Conservation (phyloP, 2,797 vertebrate genomes). For the Schizopygopsis malacanthus region DNA sequence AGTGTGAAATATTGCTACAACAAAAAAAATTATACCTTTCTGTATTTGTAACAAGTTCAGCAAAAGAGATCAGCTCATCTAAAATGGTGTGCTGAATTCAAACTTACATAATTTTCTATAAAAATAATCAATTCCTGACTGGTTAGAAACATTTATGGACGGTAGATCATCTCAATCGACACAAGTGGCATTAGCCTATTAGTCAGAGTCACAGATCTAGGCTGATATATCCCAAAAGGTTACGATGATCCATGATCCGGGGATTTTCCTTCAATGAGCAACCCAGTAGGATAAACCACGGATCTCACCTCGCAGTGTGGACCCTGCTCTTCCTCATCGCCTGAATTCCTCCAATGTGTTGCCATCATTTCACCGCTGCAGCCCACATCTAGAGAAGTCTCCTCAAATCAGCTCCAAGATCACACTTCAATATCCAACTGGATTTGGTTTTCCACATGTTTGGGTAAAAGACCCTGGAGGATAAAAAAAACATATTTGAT, state of each 20-base stretch:
- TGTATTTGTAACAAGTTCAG: no score
- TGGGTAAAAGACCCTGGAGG: slow-evolving; percentile 30
- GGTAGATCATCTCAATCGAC: not conserved
- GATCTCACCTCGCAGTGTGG: slow-evolving; percentile 77
- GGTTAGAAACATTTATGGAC: not conserved
- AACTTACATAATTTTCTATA: not conserved
- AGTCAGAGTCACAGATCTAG: not conserved
- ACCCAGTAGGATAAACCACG: not conserved
- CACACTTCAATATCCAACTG: slow-evolving; percentile 36
- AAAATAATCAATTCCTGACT: not conserved
- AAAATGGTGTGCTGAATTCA: not conserved
- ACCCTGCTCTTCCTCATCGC: slow-evolving; percentile 76
- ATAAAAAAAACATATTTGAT: not conserved
- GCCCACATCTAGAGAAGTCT: slow-evolving; percentile 63
- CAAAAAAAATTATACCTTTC: not conserved
- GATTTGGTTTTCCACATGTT: slow-evolving; percentile 47
- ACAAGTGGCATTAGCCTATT: not conserved
- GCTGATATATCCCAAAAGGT: not conserved
- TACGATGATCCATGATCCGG: not conserved
- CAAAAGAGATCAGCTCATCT: not conserved
- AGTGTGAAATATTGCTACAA: not conserved
- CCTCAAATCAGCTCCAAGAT: slow-evolving; percentile 29
- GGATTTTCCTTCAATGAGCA: not conserved
- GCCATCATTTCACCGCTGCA: slow-evolving; percentile 90
- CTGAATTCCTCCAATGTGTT: slow-evolving; percentile 83